Evolutionary conservation across 2,797 vertebrate species (phyloP).

Genomic region (Calcarius lapponicus): DNA sequence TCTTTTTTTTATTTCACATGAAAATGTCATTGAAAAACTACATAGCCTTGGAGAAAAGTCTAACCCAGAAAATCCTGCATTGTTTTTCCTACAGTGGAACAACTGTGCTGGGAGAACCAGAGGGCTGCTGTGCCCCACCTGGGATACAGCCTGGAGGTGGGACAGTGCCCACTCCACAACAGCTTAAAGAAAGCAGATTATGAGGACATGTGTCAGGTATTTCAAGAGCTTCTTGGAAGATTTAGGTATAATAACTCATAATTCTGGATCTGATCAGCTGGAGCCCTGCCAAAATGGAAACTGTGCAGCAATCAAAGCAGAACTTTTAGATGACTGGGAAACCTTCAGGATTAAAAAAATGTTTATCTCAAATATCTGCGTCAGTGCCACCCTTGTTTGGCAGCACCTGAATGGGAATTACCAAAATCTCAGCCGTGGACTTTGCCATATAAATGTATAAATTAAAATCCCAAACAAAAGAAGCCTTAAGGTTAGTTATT

Average conservation of each 20-base stretch:
- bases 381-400: not conserved
- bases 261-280: not conserved
- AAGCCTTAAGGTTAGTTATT: not conserved
- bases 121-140: not conserved
- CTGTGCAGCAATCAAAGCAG: not conserved
- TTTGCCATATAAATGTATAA: not conserved
- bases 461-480: not conserved
- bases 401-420: not conserved
- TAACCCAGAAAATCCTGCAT: not conserved
- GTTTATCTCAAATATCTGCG: not conserved
- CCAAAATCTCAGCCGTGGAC: not conserved
- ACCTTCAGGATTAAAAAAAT: not conserved
- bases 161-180: not conserved
- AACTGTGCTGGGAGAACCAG: not conserved
- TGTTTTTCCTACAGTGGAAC: not conserved
- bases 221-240: not conserved
- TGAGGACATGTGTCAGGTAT: not conserved
- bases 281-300: not conserved
- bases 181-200: not conserved
- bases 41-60: not conserved
- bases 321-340: not conserved
- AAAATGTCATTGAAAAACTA: not conserved
- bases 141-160: not conserved
- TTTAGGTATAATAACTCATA: not conserved
- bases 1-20: not conserved